Evolutionary conservation across 1,140 invertebrate genomes (phyloP).

Genomic region (Notospermus geniculatus): DNA sequence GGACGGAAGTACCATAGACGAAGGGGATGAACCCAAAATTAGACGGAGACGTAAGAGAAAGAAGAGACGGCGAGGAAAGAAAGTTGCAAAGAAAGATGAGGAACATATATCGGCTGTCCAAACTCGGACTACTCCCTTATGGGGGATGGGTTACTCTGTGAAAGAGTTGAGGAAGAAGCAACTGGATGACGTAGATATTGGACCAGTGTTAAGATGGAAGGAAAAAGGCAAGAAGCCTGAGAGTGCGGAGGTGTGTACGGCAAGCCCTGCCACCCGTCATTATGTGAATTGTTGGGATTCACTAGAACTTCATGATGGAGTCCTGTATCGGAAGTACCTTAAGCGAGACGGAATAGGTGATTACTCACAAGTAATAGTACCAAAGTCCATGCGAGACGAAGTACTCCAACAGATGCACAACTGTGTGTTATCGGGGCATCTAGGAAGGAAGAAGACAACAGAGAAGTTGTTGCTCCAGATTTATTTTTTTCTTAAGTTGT

Average conservation of each 20-base stretch:
- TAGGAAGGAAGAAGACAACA: conserved; percentile 25
- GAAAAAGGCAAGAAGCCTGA: conserved; percentile 1
- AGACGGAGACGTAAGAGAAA: neutral
- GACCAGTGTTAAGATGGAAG: conserved; percentile 1
- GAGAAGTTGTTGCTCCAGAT: conserved; percentile 15
- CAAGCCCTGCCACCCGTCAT: conserved; percentile 8
- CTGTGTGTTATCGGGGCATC: conserved; percentile 16
- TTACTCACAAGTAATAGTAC: conserved; percentile 17
- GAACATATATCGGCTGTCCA: neutral
- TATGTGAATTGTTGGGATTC: conserved; percentile 25
- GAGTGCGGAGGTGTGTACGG: conserved; percentile 15
- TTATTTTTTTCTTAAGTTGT: too few relatives aligned
- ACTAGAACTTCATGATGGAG: conserved; percentile 19
- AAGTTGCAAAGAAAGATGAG: neutral
- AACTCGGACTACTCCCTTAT: neutral
- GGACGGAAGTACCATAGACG: neutral
- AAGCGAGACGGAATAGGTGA: conserved; percentile 6
- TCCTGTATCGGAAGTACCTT: conserved; percentile 19
- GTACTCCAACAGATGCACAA: conserved; percentile 24
- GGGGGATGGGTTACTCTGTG: too few relatives aligned
- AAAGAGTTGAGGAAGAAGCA: too few relatives aligned
- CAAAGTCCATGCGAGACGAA: conserved; percentile 3
- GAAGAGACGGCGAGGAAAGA: too few relatives aligned
- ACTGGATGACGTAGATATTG: too few relatives aligned
- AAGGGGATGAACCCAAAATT: conserved; percentile 15